phyloP scores from a whole-genome alignment of 1,140 invertebrate genomes.

The Lamellibrachia luymesi region DNA sequence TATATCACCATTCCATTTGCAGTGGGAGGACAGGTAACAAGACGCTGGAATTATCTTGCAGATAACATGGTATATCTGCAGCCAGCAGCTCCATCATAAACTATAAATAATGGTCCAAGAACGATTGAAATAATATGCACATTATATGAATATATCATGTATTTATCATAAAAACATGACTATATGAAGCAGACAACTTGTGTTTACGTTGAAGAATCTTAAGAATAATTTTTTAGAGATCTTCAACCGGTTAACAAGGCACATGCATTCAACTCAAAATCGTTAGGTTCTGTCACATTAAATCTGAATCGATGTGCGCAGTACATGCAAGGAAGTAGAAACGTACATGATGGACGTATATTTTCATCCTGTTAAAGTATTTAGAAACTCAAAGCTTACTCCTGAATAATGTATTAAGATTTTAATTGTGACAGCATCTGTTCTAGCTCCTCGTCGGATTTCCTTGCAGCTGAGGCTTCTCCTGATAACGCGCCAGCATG shows the following conservation, averaged over 20 bases:
- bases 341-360: too few relatives aligned
- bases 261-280: neutral
- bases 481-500: neutral
- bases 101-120: neutral
- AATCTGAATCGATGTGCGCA: neutral
- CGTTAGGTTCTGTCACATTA: neutral
- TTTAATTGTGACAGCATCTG: neutral
- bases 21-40: too few relatives aligned
- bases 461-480: neutral
- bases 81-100: neutral
- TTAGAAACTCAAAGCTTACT: neutral
- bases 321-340: neutral
- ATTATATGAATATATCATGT: neutral
- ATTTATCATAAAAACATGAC: neutral
- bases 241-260: neutral
- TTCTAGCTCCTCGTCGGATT: neutral
- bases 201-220: neutral
- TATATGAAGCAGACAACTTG: neutral
- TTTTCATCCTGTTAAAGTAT: too few relatives aligned
- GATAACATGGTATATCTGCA: neutral
- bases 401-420: neutral
- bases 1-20: too few relatives aligned
- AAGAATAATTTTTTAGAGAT: neutral
- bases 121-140: neutral
- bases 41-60: neutral